Base-by-base conservation (phyloP, 2,888 invertebrate genomes). In the Torymus texanus region DNA sequence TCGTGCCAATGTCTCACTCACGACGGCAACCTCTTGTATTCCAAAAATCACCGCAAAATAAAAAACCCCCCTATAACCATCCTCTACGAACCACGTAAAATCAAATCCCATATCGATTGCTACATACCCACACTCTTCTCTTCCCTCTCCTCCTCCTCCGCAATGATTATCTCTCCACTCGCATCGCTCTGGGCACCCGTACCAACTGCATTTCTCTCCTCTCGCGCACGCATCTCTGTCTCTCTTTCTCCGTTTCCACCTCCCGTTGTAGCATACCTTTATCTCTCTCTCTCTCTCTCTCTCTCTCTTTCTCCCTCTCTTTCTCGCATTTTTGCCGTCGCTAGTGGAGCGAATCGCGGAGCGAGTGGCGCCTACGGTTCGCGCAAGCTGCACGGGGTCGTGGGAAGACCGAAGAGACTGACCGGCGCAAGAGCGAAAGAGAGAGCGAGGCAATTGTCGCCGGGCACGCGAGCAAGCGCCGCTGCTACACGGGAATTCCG, bases 391-490 rank as follows among this genome's bases (percentile, higher is more conserved):
- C 41, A 59, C 70, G 41, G 18, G 70, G 50, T 70, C 70, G 71
- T 71, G 71, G 71, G 71, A 41, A 41, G 41, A 71, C 59, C 71
- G 59, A 2, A 16, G 41, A 41, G 41, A 41, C 41, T 41, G 16
- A 13, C 5, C 66, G 21, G 21, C 21, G 21, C 21, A 21, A 21
- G 21, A 21, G 21, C 21, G 21, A 21, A 2, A 21, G 21, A 21
- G 21, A 21, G 21, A 21, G 21, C 21, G 53, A 29, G 41, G 51
- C 67, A 68, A 68, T 68, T 56, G 67, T 68, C 67, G 67, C 16
- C n/a, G 24, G 29, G 67, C 67, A 68, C 67, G 67, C 67, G 56
- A 68, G 67, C 14, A 14, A 67, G 53, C 13, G 66, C 1, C 29
- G n/a, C 18, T 2, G 18, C 24, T 58, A 29, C n/a, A n/a, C 14